Base-by-base conservation (phyloP, 1,140 invertebrate species). In the Asbolus verrucosus region DNA sequence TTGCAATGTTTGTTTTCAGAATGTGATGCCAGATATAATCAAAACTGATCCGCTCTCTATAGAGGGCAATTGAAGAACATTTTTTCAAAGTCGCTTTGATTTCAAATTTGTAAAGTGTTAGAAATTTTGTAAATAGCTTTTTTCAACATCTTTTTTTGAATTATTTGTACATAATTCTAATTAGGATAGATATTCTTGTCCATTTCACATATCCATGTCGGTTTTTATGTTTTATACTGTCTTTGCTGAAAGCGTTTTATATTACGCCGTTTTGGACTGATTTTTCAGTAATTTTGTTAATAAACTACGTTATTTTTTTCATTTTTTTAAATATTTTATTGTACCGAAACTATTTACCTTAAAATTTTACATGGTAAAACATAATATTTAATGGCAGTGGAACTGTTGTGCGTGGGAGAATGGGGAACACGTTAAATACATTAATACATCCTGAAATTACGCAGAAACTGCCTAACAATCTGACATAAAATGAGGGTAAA, bases 21-120 rank as follows among this genome's bases (percentile, higher is more conserved):
- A 72, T 19, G 74, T 79, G 16, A 73, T 77, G 69, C 75, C 77
- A 9, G 78, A 78, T 18, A 70, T 78, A 65, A 77, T 79, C 38
- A 78, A 76, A 69, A 33, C 75, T 8, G 78, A 79, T 69, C 74
- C 78, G 9, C 61, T 63, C 14, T 63, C 61, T 3, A 63, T 63
- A 2, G 61, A 63, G 24, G 61, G 61, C 5, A 63, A 63, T 24
- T 63, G 41, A n/a, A 36, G n/a, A 36, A 5, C 9, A 30, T 4
- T 30, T 30, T 30, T 30, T 30, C 4, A 36, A 36, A 36, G n/a
- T 36, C 24, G 19, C 9, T 46, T 46, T n/a, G n/a, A 19, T 38
- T 38, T 43, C 11, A 38, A 43, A 54, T 27, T 54, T 54, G 46
- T 54, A 54, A 24, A 54, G 6, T 54, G 8, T 46, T 54, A 54